A percentile compares a stretch with the other conserved stretches of the same genome.
Evolutionary conservation across 2,888 invertebrate species (phyloP).

Genomic region (Stictocephala bisonia): DNA sequence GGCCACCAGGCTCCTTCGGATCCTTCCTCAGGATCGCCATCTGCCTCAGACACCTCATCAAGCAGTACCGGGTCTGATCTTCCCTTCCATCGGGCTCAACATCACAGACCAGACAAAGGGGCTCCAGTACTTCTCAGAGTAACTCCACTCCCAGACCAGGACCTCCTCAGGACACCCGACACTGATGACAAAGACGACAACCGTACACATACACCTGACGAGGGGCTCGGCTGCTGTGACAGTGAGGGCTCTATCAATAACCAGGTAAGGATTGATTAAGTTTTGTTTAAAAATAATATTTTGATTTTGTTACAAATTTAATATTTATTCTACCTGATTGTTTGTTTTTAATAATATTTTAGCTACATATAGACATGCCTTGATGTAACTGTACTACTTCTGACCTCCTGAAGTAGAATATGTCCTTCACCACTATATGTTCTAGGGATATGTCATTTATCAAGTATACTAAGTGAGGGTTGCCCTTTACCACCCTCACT

Average conservation of each 20-base stretch:
- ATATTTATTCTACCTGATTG: too few species aligned
- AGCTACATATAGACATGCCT: too few species aligned
- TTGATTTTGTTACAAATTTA: too few species aligned
- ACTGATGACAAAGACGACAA: neutral
- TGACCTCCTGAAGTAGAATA: too few species aligned
- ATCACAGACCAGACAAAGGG: slow-evolving; percentile 12
- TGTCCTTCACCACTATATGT: too few species aligned
- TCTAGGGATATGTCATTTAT: too few species aligned
- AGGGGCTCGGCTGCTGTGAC: slow-evolving; percentile 7
- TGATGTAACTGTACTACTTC: too few species aligned
- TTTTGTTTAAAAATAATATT: neutral
- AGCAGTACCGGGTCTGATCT: slow-evolving; percentile 37
- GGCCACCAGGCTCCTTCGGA: slow-evolving; percentile 29
- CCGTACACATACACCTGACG: neutral
- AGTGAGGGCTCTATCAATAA: neutral
- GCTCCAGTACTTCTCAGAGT: slow-evolving; percentile 49
- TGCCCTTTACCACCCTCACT: too few species aligned
- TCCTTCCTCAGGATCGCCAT: slow-evolving; percentile 49
- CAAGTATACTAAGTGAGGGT: too few species aligned
- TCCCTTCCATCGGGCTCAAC: slow-evolving; percentile 32
- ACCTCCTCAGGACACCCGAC: neutral
- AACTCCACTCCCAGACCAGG: slow-evolving; percentile 11
- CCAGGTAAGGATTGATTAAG: neutral
- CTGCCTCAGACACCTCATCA: slow-evolving; percentile 48
- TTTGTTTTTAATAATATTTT: too few species aligned